A percentile compares a stretch with the other conserved stretches of the same genome.
Conservation (phyloP, 2,113 vertebrate species). For the Loxodonta africana region DNA sequence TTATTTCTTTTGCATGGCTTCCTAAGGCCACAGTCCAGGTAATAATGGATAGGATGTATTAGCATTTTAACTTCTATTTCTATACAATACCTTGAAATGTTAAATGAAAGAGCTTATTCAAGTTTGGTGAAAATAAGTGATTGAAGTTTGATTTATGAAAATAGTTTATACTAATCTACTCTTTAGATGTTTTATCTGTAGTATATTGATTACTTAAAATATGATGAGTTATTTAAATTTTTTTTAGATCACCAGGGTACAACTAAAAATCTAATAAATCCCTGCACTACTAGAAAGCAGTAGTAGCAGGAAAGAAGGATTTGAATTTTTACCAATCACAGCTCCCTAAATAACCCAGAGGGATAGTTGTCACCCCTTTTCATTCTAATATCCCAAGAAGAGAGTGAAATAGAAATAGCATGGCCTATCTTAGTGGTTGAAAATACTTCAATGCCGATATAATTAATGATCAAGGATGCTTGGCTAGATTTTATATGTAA, state of each 20-base stretch:
- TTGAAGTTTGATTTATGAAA: slow-evolving; percentile 18
- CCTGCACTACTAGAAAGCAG: neutral
- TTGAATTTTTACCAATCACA: slow-evolving; percentile 21
- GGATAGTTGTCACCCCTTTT: neutral
- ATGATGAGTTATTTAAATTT: neutral
- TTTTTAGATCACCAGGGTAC: slow-evolving; percentile 40
- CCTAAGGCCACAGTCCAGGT: slow-evolving; percentile 99
- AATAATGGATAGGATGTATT: slow-evolving; percentile 3
- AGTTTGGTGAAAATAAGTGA: slow-evolving; percentile 46
- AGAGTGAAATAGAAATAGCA: neutral
- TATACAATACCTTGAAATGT: neutral
- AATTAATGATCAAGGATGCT: neutral
- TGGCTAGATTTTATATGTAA: slow-evolving; percentile 22
- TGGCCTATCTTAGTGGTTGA: neutral
- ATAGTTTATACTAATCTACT: neutral
- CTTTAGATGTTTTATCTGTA: slow-evolving; percentile 39
- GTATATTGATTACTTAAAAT: slow-evolving; percentile 10
- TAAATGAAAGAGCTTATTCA: slow-evolving; percentile 10
- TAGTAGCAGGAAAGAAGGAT: neutral
- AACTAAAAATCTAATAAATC: slow-evolving; percentile 9
- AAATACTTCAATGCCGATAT: neutral
- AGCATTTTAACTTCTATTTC: neutral
- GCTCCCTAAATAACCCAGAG: neutral
- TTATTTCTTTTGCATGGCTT: slow-evolving; percentile 97
- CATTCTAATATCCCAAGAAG: slow-evolving; percentile 29